Evolutionary conservation across 2,888 invertebrate genomes (phyloP).

Genomic region (Julus scanicus): DNA sequence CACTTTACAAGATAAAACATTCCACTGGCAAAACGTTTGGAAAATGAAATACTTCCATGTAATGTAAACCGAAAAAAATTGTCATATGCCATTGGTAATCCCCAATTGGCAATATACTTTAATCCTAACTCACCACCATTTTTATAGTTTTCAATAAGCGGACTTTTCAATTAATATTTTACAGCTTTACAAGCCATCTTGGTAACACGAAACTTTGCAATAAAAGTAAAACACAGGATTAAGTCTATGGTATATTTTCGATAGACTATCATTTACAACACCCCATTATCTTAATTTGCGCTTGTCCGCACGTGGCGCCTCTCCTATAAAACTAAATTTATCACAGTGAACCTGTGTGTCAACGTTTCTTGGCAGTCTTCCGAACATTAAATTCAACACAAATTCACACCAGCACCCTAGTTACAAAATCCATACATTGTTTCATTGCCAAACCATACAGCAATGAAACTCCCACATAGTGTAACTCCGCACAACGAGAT

Average conservation of each 20-base stretch:
- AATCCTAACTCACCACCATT: neutral
- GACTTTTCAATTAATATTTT: neutral
- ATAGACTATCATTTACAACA: neutral
- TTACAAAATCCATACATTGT: neutral
- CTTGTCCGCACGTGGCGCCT: neutral
- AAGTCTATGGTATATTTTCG: neutral
- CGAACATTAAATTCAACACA: neutral
- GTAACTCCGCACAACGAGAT: neutral
- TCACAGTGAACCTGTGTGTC: neutral
- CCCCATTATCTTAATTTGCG: neutral
- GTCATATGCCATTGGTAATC: too few relatives aligned
- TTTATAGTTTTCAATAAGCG: neutral
- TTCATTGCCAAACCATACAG: constrained; percentile 19
- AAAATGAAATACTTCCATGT: neutral
- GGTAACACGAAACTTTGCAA: neutral
- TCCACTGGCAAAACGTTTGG: neutral
- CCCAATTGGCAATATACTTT: too few relatives aligned
- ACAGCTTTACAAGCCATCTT: neutral
- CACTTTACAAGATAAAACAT: too few relatives aligned
- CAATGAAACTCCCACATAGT: neutral
- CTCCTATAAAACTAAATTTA: neutral
- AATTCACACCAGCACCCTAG: neutral
- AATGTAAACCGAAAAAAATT: too few relatives aligned
- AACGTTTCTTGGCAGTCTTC: neutral
- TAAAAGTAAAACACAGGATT: neutral